Base-by-base conservation (phyloP, 2,888 invertebrate species). In the Andrena bicolor region DNA sequence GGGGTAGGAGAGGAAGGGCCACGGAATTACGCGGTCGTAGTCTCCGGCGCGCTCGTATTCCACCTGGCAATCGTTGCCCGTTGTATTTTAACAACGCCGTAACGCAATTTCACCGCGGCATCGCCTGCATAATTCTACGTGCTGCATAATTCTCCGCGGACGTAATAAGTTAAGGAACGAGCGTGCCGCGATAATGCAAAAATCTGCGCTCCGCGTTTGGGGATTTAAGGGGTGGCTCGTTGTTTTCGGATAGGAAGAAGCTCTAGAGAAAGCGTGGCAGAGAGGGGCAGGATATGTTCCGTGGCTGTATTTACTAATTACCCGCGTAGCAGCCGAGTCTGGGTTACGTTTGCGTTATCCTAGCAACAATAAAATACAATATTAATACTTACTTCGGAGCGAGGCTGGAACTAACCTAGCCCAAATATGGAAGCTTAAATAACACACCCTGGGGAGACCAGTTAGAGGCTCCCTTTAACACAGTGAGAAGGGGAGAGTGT, bases 401-500 rank as follows among this genome's bases (percentile, higher is more conserved):
- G 41, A 41, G 13, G 5, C 16, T 16, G 41, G 13, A 41, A 16
- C 41, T 41, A 41, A 41, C 16, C 41, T 41, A 16, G 41, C 41
- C 41, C 41, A 41, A 16, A 41, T 41, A 5, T 41, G 41, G 16
- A 13, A 5, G 4, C 41, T 16, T 41, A 41, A 16, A 41, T 41
- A 41, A 16, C 41, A 41, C 41, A 5, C 41, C 41, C 41, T 41
- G 41, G 13, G 41, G 41, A 41, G 41, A 41, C 0, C 41, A 13
- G 41, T 16, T 41, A 41, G 41, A 1, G 5, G 41, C 41, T 41
- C 41, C 41, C 41, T 41, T 41, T 41, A 41, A 41, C 16, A 16
- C 41, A 0, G 16, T 5, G 13, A 41, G 41, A 41, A 16, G 41
- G 35, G 80, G 80, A 80, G 76, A 78, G 87, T 85, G 86, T 71